Conservation (phyloP, 2,888 invertebrate genomes). For the Melieria omissa region DNA sequence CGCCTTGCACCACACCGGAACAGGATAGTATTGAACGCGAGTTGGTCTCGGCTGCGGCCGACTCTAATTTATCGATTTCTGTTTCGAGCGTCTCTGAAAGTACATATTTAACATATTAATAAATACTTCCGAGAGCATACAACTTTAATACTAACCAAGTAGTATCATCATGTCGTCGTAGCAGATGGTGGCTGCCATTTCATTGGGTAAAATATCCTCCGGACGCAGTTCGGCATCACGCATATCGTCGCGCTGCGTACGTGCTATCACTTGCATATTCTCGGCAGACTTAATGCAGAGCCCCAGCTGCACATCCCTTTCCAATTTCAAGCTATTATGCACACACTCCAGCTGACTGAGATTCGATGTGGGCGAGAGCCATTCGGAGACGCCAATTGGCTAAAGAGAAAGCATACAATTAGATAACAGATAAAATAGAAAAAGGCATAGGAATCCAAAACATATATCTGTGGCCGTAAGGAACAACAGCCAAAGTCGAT, state of each 20-base stretch:
- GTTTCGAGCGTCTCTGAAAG: conserved; percentile 80
- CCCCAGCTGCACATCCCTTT: conserved; percentile 83
- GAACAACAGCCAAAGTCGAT: no score
- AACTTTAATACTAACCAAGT: conserved; percentile 71
- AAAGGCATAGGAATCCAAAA: conserved; percentile 6
- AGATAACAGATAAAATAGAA: conserved; percentile 9
- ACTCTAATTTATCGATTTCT: conserved; percentile 81
- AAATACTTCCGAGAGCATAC: background rate
- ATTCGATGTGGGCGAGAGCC: conserved; percentile 83
- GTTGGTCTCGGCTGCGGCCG: conserved; percentile 72
- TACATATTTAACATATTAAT: background rate
- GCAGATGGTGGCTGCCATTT: conserved; percentile 78
- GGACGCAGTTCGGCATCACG: conserved; percentile 79
- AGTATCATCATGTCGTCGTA: conserved; percentile 88
- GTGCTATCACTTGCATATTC: conserved; percentile 76
- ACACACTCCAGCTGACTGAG: conserved; percentile 93
- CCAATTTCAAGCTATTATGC: conserved; percentile 91
- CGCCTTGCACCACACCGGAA: conserved; percentile 85
- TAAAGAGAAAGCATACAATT: conserved; percentile 18
- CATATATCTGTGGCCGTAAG: no score
- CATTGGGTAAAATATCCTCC: conserved; percentile 83
- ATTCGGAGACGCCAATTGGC: conserved; percentile 85
- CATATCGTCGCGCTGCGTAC: conserved; percentile 85
- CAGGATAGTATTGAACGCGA: conserved; percentile 71
- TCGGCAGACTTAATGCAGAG: conserved; percentile 75